Base-by-base conservation (phyloP, 2,888 invertebrate genomes). In the Muschampia plurimacula region DNA sequence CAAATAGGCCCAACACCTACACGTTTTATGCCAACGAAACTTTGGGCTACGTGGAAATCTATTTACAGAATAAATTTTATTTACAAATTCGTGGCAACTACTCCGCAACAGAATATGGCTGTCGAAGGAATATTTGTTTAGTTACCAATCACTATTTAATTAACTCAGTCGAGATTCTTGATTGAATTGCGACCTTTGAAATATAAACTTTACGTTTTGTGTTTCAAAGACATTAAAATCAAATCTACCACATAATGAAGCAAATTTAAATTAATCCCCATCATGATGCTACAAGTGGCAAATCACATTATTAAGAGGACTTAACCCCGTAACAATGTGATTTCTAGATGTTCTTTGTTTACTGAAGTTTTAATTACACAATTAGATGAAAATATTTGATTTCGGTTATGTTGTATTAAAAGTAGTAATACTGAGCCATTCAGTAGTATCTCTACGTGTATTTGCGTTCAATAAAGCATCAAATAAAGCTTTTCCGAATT, bases 101-200 rank as follows among this genome's bases (percentile, higher is more conserved):
- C 63, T 64, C 39, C 46, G 59, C 64, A 46, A 36, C 39, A 52
- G 63, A 52, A 64, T 69, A 59, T 52, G 39, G 63, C 64, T 68
- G 69, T 52, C 65, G 65, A 46, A 28, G 63, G 63, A 72, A 63
- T 57, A 66, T 69, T 66, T 64, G 67, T 69, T 59, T 69, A 75
- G 69, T 57, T 69, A 72, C 67, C 75, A 73, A 72, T 75, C 66
- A 71, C 59, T 62, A 69, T 72, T 72, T 75, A 74, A 75, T 74
- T 75, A 74, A 57, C 66, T 74, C 36, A 62, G 57, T 73, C 63
- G 7, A 55, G 46, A 69, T 74, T 72, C 69, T 66, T 66, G 55
- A 74, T 67, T 67, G 64, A 74, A 66, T 49, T 44, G 59, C 41
- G 36, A 36, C 6, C 32, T 55, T 60, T 60, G 63, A 55, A 39